Percentiles rank a stretch among this genome's conserved stretches.
phyloP scores from a whole-genome alignment of 2,113 vertebrate species.

The Lepus timidus region DNA sequence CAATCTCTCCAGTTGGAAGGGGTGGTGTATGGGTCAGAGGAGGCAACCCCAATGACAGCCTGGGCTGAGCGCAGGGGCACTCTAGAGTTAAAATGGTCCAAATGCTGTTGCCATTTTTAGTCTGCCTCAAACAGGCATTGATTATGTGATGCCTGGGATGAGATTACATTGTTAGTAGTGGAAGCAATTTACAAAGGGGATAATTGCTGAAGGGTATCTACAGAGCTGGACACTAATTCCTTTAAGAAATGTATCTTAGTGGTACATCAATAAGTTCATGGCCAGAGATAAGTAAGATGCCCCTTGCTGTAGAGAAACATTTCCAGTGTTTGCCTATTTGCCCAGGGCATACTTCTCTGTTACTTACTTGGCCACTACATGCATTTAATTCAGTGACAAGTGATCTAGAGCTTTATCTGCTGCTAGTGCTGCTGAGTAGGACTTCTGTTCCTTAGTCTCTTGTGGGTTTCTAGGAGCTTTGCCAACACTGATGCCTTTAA shows the following conservation, averaged over 20 bases:
- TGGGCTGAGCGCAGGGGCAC: background rate
- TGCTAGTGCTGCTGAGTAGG: background rate
- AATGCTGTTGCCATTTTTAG: background rate
- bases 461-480: background rate
- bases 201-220: background rate
- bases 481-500: background rate
- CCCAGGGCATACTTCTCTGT: background rate
- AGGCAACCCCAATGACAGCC: background rate
- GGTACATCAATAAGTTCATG: background rate
- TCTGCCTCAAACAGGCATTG: background rate
- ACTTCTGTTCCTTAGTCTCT: background rate
- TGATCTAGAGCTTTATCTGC: background rate
- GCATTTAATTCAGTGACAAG: background rate
- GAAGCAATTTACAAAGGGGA: background rate
- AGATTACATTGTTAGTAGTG: background rate
- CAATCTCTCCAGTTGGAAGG: background rate
- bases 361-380: background rate
- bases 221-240: background rate
- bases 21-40: background rate
- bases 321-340: background rate
- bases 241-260: background rate
- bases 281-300: background rate
- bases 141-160: too few relatives aligned
- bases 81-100: background rate
- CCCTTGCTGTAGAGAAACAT: background rate